phyloP scores from a whole-genome alignment of 2,797 vertebrate species.

The Poeciliopsis gracilis region DNA sequence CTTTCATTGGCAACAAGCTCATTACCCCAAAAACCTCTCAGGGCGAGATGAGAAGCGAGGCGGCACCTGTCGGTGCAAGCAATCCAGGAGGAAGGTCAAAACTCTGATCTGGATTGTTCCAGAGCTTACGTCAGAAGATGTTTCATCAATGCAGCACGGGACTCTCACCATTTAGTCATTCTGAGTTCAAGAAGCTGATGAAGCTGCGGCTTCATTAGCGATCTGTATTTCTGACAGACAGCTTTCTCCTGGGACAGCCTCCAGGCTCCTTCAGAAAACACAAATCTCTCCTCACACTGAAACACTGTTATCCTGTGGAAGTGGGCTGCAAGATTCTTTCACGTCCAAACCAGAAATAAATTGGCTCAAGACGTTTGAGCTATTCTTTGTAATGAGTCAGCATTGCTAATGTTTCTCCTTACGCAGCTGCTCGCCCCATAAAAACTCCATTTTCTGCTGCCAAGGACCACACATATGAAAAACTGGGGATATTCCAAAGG shows the following conservation, averaged over 20 bases:
- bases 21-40: constrained; percentile 62
- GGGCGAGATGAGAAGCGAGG: constrained; percentile 25
- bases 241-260: constrained; percentile 73
- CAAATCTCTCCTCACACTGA: constrained; percentile 45
- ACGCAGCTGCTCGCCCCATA: constrained; percentile 62
- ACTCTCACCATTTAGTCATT: constrained; percentile 61
- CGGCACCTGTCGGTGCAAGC: constrained; percentile 12
- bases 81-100: constrained; percentile 42
- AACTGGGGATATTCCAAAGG: constrained; percentile 46
- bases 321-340: constrained; percentile 25
- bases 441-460: constrained; percentile 54
- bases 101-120: constrained; percentile 29
- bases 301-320: constrained; percentile 34
- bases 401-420: constrained; percentile 61
- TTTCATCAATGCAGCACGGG: constrained; percentile 45
- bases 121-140: background rate
- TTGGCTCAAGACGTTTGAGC: constrained; percentile 45
- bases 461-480: constrained; percentile 67
- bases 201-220: constrained; percentile 61
- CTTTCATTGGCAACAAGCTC: constrained; percentile 75
- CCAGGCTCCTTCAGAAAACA: constrained; percentile 63
- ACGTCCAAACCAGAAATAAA: constrained; percentile 60
- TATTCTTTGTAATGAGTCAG: constrained; percentile 66
- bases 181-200: constrained; percentile 41
- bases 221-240: constrained; percentile 66